Percentiles rank a stretch among this genome's conserved stretches.
Evolutionary conservation across 2,797 vertebrate genomes (phyloP).

Genomic region (Cossypha dichroa): DNA sequence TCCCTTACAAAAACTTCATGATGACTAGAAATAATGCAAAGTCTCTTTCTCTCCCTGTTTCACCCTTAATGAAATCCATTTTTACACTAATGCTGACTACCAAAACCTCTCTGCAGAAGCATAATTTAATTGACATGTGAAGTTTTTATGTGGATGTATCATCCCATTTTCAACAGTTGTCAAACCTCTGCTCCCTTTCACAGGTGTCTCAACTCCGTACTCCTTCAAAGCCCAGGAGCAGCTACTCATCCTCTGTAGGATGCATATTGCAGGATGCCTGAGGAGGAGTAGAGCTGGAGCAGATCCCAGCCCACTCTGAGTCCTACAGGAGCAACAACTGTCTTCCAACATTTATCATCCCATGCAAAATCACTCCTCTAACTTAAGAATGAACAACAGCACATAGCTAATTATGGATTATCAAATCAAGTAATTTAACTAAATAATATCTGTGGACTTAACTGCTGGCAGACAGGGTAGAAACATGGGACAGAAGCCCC

Average conservation of each 20-base stretch:
- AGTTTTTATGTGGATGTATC: neutral
- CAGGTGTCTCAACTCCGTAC: neutral
- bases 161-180: neutral
- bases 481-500: neutral
- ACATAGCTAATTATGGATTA: neutral
- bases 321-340: neutral
- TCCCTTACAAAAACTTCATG: neutral
- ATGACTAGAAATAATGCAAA: neutral
- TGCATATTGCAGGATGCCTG: neutral
- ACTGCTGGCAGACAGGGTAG: neutral
- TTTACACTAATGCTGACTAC: neutral
- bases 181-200: neutral
- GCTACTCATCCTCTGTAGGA: neutral
- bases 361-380: neutral
- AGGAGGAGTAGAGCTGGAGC: neutral
- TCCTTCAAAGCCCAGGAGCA: neutral
- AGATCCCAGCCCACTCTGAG: neutral
- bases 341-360: neutral
- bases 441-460: neutral
- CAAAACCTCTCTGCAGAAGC: neutral
- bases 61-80: neutral
- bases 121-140: neutral
- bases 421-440: neutral
- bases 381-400: neutral
- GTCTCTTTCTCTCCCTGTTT: neutral